Evolutionary conservation across 2,888 invertebrate species (phyloP).

Genomic region (Sinhomidia bicolor): DNA sequence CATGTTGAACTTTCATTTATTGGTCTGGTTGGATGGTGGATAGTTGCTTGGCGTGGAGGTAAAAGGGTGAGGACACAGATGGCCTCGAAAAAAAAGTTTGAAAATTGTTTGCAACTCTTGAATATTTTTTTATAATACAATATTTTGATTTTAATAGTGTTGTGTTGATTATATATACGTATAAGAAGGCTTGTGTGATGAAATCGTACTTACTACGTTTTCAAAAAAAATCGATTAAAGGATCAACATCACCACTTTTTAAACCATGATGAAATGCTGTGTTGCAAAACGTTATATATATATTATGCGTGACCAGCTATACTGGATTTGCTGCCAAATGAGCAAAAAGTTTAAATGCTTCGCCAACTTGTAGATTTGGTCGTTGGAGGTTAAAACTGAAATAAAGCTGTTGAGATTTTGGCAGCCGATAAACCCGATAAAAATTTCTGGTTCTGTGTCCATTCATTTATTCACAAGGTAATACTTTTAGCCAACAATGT

Average conservation of each 20-base stretch:
- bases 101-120: conserved; percentile 45
- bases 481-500: background rate
- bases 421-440: conserved; percentile 52
- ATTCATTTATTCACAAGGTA: background rate
- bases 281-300: background rate
- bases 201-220: conserved; percentile 3
- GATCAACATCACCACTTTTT: background rate
- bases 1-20: conserved; percentile 29
- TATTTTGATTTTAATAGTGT: conserved; percentile 37
- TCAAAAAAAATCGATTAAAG: conserved; percentile 13
- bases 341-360: no score
- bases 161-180: background rate
- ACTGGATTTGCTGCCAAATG: conserved; percentile 19
- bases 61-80: conserved; percentile 56
- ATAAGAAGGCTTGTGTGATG: background rate
- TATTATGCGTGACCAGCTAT: background rate
- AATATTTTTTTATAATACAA: background rate
- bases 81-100: conserved; percentile 41
- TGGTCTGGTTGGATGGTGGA: background rate
- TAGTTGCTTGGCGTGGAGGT: background rate
- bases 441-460: conserved; percentile 31
- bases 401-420: conserved; percentile 57
- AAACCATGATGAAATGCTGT: no score
- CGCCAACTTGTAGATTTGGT: background rate
- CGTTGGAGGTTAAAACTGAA: conserved; percentile 20